Evolutionary conservation across 2,113 vertebrate genomes (phyloP), one percentile per base, ranked within the genome.

Genomic region (Aramus guarauna): DNA sequence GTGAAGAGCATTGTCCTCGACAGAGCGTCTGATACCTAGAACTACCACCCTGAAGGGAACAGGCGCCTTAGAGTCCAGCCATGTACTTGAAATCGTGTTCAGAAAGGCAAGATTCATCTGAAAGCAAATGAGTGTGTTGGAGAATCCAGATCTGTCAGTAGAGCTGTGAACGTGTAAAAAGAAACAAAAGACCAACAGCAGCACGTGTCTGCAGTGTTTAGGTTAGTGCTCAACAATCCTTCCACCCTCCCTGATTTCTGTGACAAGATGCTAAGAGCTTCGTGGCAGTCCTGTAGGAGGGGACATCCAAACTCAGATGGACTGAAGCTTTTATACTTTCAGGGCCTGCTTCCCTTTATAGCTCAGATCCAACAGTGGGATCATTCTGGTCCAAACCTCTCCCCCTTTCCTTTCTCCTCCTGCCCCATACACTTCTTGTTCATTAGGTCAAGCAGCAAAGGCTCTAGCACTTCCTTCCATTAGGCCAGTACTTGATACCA

Each of bases 181-280:
- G 58, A 84, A 84, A 41, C 18, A 27, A 22, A 59, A 91, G 43
- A 41, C 26, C 17, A 79, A 72, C 45, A 34, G 50, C 43, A 85
- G 12, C 34, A 18, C 0, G 0, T 9, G 39, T 59, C n/a, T 77
- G 63, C 67, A n/a, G 43, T 12, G 26, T 19, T 56, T 26, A 73
- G 29, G 15, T 45, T n/a, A 48, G 45, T 13, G 37, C 17, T 41
- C 75, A 58, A 12, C 36, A 45, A 9, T 37, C 15, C 43, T 68
- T 76, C 60, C 58, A 41, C 6, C 32, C 11, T 60, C 47, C 47
- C 52, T 18, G 39, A 16, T 26, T 92, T 47, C 52, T 67, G 37
- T 36, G 50, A 39, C 22, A 48, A 39, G 45, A 52, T 9, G 11
- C 9, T 19, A 45, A 59, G 32, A 80, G 12, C 47, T 67, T 71